These are phyloP conservation scores for Ptilorrhoa leucosticta DNA, from an alignment of 2,113 vertebrate genomes.

Conservation along the genomic window DNA sequence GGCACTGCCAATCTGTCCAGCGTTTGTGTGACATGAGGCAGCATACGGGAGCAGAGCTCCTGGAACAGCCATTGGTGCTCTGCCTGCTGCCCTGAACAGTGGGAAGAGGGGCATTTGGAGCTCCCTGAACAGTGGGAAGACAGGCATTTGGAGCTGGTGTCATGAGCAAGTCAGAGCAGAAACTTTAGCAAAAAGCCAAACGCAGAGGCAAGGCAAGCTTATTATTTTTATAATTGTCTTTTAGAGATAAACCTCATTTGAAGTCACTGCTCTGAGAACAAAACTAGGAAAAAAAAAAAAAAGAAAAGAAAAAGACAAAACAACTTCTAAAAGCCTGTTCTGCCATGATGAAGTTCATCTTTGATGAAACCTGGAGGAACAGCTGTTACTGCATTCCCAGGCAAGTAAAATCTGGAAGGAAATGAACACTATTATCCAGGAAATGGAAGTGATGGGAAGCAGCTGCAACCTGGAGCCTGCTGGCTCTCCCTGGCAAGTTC, in stretches of 20 bases:
- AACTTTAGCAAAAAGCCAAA: background rate
- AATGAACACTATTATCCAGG: constrained; percentile 6
- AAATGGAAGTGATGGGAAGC: constrained; percentile 10
- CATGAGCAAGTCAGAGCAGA: background rate
- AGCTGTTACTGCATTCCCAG: constrained; percentile 2
- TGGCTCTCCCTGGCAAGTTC: background rate
- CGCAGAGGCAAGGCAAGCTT: background rate
- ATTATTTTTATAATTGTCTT: background rate
- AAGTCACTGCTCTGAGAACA: background rate
- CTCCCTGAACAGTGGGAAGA: background rate
- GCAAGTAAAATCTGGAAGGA: constrained; percentile 5
- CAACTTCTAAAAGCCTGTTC: background rate
- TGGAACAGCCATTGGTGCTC: background rate
- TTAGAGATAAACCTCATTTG: background rate
- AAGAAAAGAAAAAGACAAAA: too few relatives aligned
- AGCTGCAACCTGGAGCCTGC: background rate
- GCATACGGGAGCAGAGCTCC: fast-evolving
- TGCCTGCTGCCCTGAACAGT: background rate
- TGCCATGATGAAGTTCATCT: background rate
- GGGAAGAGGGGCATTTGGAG: background rate
- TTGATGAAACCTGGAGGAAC: background rate
- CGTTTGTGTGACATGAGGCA: background rate
- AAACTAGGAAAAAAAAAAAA: background rate
- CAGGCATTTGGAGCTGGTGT: background rate
- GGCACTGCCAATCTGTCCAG: background rate